Percentiles rank a stretch among this genome's conserved stretches.
Conservation (phyloP, 2,797 vertebrate genomes). For the Phrynocephalus vlangalii region DNA sequence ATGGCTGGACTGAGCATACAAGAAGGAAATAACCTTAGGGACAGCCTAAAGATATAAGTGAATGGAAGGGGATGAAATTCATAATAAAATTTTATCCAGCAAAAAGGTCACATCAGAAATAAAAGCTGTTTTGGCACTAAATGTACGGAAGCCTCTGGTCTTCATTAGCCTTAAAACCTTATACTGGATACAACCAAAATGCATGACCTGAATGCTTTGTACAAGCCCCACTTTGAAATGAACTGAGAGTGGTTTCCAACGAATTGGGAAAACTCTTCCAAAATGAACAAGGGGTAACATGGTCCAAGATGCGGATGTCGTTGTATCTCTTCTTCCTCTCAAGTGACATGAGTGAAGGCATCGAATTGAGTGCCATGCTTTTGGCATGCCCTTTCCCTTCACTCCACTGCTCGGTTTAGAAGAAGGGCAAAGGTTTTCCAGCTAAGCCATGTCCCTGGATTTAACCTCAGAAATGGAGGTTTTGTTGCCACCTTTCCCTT, state of each 20-base stretch:
- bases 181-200: neutral
- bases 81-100: too few relatives aligned
- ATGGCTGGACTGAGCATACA: neutral
- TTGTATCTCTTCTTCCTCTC: neutral
- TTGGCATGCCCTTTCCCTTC: neutral
- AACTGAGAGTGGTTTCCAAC: neutral
- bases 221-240: neutral
- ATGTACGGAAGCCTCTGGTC: neutral
- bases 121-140: neutral
- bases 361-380: neutral
- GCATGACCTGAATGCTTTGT: neutral
- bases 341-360: neutral
- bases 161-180: neutral
- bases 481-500: neutral
- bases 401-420: too few relatives aligned
- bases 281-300: neutral
- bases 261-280: neutral
- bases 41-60: neutral
- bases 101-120: neutral
- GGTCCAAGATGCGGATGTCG: too few relatives aligned
- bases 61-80: neutral
- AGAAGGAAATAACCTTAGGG: neutral
- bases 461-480: neutral
- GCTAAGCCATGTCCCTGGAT: neutral
- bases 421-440: neutral